phyloP scores from a whole-genome alignment of 2,113 vertebrate genomes.

The Albula glossodonta region DNA sequence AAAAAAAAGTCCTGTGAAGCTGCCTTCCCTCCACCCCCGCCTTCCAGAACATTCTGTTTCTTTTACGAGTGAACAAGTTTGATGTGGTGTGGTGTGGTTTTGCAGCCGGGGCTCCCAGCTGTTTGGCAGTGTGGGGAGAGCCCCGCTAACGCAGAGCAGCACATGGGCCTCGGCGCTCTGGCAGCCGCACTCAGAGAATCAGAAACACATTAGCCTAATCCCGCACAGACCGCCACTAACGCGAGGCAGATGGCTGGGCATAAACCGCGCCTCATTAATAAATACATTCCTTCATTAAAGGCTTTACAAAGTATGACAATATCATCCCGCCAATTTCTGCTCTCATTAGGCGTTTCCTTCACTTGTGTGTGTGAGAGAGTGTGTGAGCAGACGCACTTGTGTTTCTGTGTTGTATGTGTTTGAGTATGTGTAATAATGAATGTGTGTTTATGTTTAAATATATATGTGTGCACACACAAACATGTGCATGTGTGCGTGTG shows the following conservation, averaged over 20 bases:
- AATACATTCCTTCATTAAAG: slow-evolving; percentile 86
- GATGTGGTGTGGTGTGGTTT: slow-evolving; percentile 78
- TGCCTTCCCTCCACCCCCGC: background rate
- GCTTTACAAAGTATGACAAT: slow-evolving; percentile 82
- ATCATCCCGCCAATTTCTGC: slow-evolving; percentile 73
- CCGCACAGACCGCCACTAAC: slow-evolving; percentile 83
- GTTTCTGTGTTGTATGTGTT: background rate
- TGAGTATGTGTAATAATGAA: background rate
- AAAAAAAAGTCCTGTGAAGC: no score
- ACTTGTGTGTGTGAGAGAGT: background rate
- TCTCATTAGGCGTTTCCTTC: slow-evolving; percentile 32
- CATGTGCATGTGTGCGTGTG: background rate
- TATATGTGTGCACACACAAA: background rate
- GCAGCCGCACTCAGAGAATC: slow-evolving; percentile 84
- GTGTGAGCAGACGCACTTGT: background rate
- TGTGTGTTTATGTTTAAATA: background rate
- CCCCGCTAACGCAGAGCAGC: slow-evolving; percentile 82
- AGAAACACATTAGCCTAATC: slow-evolving; percentile 88
- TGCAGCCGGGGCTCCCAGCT: slow-evolving; percentile 82
- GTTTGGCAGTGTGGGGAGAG: slow-evolving; percentile 85
- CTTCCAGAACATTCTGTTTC: slow-evolving; percentile 65
- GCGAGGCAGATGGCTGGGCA: slow-evolving; percentile 83
- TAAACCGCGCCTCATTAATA: slow-evolving; percentile 84
- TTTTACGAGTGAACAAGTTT: slow-evolving; percentile 78
- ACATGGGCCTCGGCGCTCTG: slow-evolving; percentile 83